Evolutionary conservation across 2,888 invertebrate genomes (phyloP).

Genomic region (Syritta pipiens): DNA sequence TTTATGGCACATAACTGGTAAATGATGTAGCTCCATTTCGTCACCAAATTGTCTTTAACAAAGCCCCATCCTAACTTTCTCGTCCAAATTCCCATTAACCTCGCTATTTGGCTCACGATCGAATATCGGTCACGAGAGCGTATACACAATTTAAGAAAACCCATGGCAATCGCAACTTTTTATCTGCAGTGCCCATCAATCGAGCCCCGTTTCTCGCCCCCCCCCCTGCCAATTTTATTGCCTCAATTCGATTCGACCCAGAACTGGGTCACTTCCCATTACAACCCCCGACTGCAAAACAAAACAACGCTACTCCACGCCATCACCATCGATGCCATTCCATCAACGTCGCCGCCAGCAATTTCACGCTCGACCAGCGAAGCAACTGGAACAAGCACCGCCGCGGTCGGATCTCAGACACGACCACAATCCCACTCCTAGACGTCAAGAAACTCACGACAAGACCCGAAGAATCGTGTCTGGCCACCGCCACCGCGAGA

Average conservation of each 20-base stretch:
- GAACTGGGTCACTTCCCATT: slow-evolving; percentile 12
- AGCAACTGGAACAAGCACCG: slow-evolving; percentile 29
- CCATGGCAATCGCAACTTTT: too few species aligned
- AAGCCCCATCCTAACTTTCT: too few species aligned
- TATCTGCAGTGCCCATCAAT: too few species aligned
- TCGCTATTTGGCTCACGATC: too few species aligned
- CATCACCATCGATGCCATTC: not conserved
- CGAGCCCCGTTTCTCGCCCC: too few species aligned
- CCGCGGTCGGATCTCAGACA: slow-evolving; percentile 1
- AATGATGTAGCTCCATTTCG: too few species aligned
- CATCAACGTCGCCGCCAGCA: not conserved
- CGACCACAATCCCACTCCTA: slow-evolving; percentile 21
- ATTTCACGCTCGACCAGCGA: slow-evolving; percentile 10
- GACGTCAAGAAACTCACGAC: too few species aligned
- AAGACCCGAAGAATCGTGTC: slow-evolving; percentile 24
- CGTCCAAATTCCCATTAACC: too few species aligned
- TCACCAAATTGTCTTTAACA: too few species aligned
- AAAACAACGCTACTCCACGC: not conserved
- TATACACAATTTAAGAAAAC: slow-evolving; percentile 11
- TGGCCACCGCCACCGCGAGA: not conserved
- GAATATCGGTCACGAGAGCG: slow-evolving; percentile 1
- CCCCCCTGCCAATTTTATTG: not conserved
- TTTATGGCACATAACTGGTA: too few species aligned
- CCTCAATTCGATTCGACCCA: not conserved
- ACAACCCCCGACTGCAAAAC: not conserved